Conservation (phyloP, 2,888 invertebrate genomes). For the Microplitis manilae region DNA sequence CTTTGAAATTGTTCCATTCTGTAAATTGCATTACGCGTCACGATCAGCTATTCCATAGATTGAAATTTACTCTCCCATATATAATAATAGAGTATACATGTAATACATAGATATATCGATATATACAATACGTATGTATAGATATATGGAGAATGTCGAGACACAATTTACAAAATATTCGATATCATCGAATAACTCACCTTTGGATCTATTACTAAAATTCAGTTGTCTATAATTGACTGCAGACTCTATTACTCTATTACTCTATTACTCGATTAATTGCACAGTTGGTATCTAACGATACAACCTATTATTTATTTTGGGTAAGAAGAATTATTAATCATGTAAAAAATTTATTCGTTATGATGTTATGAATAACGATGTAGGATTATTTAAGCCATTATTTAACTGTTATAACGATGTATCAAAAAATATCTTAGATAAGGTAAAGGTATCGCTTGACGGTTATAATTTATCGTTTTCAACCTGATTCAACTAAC, state of each 20-base stretch:
- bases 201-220: neutral
- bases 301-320: too few relatives aligned
- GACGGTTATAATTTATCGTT: neutral
- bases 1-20: constrained; percentile 25
- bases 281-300: too few relatives aligned
- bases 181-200: neutral
- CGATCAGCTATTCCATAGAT: constrained; percentile 25
- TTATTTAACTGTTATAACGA: neutral
- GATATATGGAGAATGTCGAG: neutral
- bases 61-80: constrained; percentile 14
- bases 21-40: constrained; percentile 30
- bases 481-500: neutral
- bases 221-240: neutral
- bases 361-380: neutral
- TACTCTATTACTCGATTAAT: neutral
- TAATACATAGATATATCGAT: too few relatives aligned
- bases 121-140: constrained; percentile 3
- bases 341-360: neutral
- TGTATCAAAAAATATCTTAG: neutral
- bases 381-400: neutral
- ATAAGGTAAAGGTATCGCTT: neutral
- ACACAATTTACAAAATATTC: constrained; percentile 18
- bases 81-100: neutral
- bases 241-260: neutral
- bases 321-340: too few relatives aligned